phyloP scores from a whole-genome alignment of 2,797 vertebrate genomes.

The Pangasius sanitwongsei region DNA sequence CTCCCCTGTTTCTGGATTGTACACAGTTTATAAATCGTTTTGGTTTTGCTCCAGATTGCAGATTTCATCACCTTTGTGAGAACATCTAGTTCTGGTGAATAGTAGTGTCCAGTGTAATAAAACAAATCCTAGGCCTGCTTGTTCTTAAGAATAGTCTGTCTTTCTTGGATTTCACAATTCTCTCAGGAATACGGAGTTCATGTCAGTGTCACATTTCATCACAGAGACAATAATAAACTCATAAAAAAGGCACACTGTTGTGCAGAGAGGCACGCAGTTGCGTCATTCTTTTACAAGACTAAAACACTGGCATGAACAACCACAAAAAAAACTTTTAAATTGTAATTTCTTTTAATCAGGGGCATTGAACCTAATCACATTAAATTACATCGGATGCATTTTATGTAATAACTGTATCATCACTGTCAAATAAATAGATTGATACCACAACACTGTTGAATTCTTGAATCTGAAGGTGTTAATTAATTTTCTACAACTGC shows the following conservation, averaged over 20 bases:
- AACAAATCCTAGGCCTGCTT: background rate
- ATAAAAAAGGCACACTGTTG: background rate
- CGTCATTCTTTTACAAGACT: background rate
- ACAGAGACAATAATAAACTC: background rate
- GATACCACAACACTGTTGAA: background rate
- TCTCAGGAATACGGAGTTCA: background rate
- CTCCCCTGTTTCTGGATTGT: background rate
- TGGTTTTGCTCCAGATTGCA: background rate
- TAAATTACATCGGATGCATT: background rate
- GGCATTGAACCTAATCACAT: background rate
- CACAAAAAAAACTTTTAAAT: background rate
- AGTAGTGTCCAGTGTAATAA: background rate
- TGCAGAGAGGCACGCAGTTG: background rate
- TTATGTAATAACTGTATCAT: background rate
- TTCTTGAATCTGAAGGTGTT: background rate
- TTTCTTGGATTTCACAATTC: background rate
- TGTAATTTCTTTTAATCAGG: background rate
- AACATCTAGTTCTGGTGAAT: background rate
- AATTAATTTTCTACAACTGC: background rate
- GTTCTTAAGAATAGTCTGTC: background rate
- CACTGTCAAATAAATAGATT: background rate
- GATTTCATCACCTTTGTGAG: conserved; percentile 7
- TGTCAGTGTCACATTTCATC: background rate
- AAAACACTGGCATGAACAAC: background rate
- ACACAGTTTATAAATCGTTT: background rate